phyloP scores from a whole-genome alignment of 2,888 invertebrate genomes.

The Euclidia mi region DNA sequence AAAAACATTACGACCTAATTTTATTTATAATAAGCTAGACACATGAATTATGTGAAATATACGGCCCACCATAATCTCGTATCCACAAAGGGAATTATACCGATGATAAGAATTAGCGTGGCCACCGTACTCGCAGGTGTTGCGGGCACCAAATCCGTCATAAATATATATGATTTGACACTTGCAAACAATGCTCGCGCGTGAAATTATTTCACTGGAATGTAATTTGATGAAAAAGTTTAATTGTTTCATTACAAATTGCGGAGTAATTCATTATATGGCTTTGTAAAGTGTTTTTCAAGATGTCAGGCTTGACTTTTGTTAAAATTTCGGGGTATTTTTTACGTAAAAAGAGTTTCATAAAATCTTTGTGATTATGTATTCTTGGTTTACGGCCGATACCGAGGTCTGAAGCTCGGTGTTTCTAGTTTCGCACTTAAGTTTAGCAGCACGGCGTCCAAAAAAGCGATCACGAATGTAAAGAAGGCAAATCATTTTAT shows the following conservation, averaged over 20 bases:
- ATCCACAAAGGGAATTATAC: conserved; percentile 67
- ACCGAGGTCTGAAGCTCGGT: too few species aligned
- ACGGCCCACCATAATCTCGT: conserved; percentile 51
- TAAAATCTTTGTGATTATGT: too few species aligned
- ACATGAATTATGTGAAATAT: conserved; percentile 55
- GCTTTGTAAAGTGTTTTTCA: background rate
- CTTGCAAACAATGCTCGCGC: conserved; percentile 75
- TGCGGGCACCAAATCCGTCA: conserved; percentile 76
- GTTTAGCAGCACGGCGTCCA: too few species aligned
- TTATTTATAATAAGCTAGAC: conserved; percentile 47
- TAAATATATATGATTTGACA: conserved; percentile 87
- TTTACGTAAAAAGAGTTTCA: too few species aligned
- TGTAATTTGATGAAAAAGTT: conserved; percentile 53
- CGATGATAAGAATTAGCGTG: conserved; percentile 66
- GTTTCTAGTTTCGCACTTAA: too few species aligned
- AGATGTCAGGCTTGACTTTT: too few species aligned
- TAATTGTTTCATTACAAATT: conserved; percentile 20
- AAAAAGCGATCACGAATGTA: too few species aligned
- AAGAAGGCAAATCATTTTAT: too few species aligned
- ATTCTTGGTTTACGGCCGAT: too few species aligned
- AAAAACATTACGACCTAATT: conserved; percentile 42
- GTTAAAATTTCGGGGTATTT: too few species aligned
- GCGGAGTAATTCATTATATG: background rate
- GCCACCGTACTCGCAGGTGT: conserved; percentile 80
- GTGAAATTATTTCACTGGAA: conserved; percentile 70